Percentiles rank a stretch among this genome's conserved stretches.
phyloP scores from a whole-genome alignment of 2,113 vertebrate species.

The Paratilapia polleni region DNA sequence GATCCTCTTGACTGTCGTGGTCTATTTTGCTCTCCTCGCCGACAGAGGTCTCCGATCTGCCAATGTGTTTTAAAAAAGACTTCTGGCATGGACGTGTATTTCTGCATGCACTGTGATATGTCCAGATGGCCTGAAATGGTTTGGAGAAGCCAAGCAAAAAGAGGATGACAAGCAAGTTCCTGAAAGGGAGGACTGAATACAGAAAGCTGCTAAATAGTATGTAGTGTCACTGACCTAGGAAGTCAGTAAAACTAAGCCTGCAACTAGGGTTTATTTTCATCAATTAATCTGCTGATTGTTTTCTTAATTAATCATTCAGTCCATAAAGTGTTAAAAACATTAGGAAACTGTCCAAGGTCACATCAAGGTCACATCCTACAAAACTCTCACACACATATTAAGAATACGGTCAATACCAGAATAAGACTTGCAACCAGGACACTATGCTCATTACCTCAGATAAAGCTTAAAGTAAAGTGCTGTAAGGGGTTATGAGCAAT shows the following conservation, averaged over 20 bases:
- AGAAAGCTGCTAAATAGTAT: background rate
- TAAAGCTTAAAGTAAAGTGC: background rate
- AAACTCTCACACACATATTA: too few species aligned
- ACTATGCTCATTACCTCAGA: background rate
- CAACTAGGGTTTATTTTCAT: background rate
- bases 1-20: background rate
- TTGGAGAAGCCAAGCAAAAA: constrained; percentile 3
- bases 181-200: constrained; percentile 1
- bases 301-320: too few species aligned
- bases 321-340: too few species aligned
- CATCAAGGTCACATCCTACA: too few species aligned
- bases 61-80: background rate
- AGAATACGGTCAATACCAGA: background rate
- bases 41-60: constrained; percentile 26
- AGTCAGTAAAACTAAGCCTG: background rate
- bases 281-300: too few species aligned
- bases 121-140: constrained; percentile 48
- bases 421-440: background rate
- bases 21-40: constrained; percentile 2
- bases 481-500: background rate
- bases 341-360: too few species aligned
- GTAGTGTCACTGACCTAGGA: background rate
- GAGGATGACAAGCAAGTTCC: constrained; percentile 17
- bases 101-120: background rate
- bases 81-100: background rate